These are phyloP conservation scores for Psilanteris sp. DNA, from an alignment of 1,140 invertebrate genomes.

Conservation along the genomic window DNA sequence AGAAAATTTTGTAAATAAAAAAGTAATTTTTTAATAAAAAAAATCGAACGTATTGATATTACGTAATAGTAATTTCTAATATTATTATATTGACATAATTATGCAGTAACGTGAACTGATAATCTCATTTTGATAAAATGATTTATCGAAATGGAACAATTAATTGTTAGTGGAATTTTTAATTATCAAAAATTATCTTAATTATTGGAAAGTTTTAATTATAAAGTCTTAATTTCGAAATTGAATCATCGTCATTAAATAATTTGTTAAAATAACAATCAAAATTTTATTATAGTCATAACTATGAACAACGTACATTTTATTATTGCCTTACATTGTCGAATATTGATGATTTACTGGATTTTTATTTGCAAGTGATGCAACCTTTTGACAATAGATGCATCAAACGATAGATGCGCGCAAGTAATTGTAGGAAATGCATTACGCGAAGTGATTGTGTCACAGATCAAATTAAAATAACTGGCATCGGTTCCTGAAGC, in stretches of 20 bases:
- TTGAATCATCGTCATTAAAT: no score
- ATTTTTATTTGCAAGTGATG: conserved; percentile 3
- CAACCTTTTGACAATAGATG: conserved; percentile 17
- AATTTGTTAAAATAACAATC: no score
- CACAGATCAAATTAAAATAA: conserved; percentile 59
- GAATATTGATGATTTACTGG: not conserved
- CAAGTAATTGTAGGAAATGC: conserved; percentile 38
- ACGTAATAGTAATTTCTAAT: not conserved
- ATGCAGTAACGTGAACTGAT: not conserved
- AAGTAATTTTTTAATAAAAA: no score
- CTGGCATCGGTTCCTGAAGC: conserved; percentile 42
- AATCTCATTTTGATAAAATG: not conserved
- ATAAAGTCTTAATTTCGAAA: not conserved
- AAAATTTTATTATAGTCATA: no score
- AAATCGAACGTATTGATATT: no score
- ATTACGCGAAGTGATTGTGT: conserved; percentile 52
- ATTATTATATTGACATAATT: not conserved
- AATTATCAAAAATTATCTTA: not conserved
- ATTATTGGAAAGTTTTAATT: not conserved
- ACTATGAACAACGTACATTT: no score
- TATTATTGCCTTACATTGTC: no score
- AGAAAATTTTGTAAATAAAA: no score
- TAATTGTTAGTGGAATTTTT: not conserved
- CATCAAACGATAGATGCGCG: conserved; percentile 2
- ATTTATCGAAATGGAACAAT: not conserved